These are phyloP conservation scores for Ashinkailepas kermadecensis DNA, from an alignment of 2,888 invertebrate species.

Conservation along the genomic window DNA sequence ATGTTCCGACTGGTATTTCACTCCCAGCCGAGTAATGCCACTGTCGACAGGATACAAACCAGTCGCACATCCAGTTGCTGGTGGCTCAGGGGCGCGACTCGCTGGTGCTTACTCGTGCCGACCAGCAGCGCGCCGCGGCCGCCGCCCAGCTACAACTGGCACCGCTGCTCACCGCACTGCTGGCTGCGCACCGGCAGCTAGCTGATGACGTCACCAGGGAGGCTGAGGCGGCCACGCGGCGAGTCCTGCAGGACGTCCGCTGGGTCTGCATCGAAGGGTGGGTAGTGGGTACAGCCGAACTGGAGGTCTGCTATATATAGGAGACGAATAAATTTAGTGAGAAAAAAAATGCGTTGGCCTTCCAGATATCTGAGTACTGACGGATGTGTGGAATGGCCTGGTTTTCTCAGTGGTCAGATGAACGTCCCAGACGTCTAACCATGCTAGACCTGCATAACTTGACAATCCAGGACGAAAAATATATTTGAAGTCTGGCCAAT, in stretches of 20 bases:
- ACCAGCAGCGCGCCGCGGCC: conserved; percentile 7
- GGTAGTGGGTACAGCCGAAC: background rate
- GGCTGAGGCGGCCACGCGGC: background rate
- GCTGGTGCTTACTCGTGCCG: background rate
- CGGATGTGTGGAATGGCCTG: too few relatives aligned
- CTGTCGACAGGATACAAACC: background rate
- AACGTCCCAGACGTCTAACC: too few relatives aligned
- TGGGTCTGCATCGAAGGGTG: background rate
- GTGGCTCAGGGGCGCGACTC: background rate
- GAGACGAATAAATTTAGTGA: too few relatives aligned
- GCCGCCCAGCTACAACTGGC: background rate
- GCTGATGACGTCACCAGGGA: background rate
- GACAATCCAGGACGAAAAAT: too few relatives aligned
- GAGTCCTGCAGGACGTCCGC: background rate
- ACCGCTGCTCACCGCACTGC: background rate
- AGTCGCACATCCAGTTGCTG: conserved; percentile 11
- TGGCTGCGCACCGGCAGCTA: background rate
- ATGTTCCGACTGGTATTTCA: background rate
- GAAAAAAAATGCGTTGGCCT: too few relatives aligned
- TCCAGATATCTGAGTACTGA: too few relatives aligned
- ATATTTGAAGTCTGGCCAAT: too few relatives aligned
- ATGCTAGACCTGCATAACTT: too few relatives aligned
- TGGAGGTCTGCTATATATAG: too few relatives aligned
- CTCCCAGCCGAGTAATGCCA: background rate
- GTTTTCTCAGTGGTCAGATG: too few relatives aligned